Evolutionary conservation across 2,888 invertebrate genomes (phyloP).

Genomic region (Octonoba sinensis): DNA sequence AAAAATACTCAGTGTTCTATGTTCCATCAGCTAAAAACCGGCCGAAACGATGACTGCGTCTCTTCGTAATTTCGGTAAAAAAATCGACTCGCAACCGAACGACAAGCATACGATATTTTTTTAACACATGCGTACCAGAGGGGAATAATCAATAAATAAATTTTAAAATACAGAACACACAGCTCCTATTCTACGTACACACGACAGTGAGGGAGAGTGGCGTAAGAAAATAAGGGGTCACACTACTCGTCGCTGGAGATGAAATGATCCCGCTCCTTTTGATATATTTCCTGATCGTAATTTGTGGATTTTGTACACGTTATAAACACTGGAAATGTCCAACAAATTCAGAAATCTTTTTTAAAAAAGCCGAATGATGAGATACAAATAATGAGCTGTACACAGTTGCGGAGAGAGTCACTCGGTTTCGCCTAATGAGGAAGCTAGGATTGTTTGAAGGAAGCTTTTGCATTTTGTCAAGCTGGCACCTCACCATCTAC

Average conservation of each 20-base stretch:
- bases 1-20: slow-evolving; percentile 54
- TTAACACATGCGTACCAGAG: slow-evolving; percentile 37
- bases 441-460: slow-evolving; percentile 32
- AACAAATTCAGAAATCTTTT: slow-evolving; percentile 16
- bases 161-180: slow-evolving; percentile 1
- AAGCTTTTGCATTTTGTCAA: slow-evolving; percentile 24
- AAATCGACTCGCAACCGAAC: background rate
- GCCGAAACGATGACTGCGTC: slow-evolving; percentile 34
- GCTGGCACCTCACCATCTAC: slow-evolving; percentile 33
- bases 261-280: no score
- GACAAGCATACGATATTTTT: slow-evolving; percentile 43
- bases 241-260: no score
- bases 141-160: slow-evolving; percentile 48
- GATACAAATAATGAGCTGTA: slow-evolving; percentile 38
- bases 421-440: background rate
- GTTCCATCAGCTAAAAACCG: slow-evolving; percentile 24
- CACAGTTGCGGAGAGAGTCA: background rate
- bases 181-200: slow-evolving; percentile 10
- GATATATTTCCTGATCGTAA: no score
- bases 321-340: slow-evolving; percentile 14
- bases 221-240: slow-evolving; percentile 19
- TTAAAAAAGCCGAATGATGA: slow-evolving; percentile 14
- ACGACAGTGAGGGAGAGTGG: background rate
- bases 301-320: background rate
- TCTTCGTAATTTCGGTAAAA: background rate